A percentile compares a stretch with the other conserved stretches of the same genome.
These are phyloP conservation scores for Holothuria leucospilota DNA, from an alignment of 53 echinoderm and acorn worm species.

Conservation along the genomic window DNA sequence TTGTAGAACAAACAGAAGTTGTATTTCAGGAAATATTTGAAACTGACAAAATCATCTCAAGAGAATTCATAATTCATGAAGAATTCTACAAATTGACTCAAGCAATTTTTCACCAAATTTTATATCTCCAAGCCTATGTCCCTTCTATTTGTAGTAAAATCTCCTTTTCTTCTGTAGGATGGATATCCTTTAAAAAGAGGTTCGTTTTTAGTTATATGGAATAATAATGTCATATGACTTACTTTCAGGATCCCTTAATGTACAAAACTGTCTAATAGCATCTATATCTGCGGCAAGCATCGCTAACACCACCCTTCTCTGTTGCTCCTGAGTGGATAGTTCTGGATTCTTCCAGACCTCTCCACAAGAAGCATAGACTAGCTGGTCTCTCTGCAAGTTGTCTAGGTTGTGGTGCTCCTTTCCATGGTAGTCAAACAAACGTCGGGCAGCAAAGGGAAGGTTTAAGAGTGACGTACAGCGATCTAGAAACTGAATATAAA, in stretches of 20 bases:
- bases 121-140: no score
- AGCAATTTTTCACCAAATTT: no score
- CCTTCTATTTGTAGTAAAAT: no score
- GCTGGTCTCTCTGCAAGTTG: conserved; percentile 77
- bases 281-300: conserved; percentile 86
- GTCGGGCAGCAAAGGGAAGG: conserved; percentile 89
- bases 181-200: no score
- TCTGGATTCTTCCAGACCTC: conserved; percentile 88
- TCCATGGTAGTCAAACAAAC: conserved; percentile 80
- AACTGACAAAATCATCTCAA: no score
- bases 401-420: conserved; percentile 70
- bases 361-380: conserved; percentile 91
- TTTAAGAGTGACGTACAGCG: conserved; percentile 85
- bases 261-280: conserved; percentile 84
- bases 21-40: no score
- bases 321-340: conserved; percentile 84
- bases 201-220: no score
- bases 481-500: conserved; percentile 78
- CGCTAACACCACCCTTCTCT: conserved; percentile 79
- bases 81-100: no score
- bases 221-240: background rate
- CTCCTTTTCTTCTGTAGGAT: no score
- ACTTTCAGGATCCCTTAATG: conserved; percentile 80
- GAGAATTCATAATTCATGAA: no score
- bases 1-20: no score